A percentile compares a stretch with the other conserved stretches of the same genome.
phyloP scores from a whole-genome alignment of 92 coral and sea anemone genomes.

The Phenganax marumi region DNA sequence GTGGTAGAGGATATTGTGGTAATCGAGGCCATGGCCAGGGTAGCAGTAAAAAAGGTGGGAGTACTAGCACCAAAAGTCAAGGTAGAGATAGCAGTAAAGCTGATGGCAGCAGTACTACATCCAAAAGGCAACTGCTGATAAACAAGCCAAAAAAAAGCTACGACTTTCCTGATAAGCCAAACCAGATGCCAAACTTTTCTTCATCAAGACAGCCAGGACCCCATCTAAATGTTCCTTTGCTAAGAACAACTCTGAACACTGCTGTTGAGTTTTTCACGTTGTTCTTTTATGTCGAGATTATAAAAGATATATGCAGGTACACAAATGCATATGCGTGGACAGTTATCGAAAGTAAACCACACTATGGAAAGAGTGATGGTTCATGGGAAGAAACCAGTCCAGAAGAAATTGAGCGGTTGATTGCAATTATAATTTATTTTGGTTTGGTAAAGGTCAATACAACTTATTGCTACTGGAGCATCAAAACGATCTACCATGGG shows the following conservation, averaged over 20 bases:
- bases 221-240: neutral
- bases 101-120: constrained; percentile 36
- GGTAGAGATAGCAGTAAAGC: neutral
- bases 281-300: constrained; percentile 52
- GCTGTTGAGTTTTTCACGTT: constrained; percentile 62
- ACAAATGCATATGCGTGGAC: constrained; percentile 61
- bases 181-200: no score
- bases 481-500: constrained; percentile 50
- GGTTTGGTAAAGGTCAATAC: constrained; percentile 57
- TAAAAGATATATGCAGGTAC: constrained; percentile 43
- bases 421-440: constrained; percentile 55
- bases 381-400: constrained; percentile 65
- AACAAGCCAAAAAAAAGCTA: no score
- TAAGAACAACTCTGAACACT: constrained; percentile 50
- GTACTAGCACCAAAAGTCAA: constrained; percentile 28
- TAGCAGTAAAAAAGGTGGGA: constrained; percentile 23
- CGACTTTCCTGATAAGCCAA: neutral
- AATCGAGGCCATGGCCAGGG: no score
- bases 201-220: neutral
- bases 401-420: constrained; percentile 55
- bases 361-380: constrained; percentile 58
- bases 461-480: constrained; percentile 61
- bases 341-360: constrained; percentile 40
- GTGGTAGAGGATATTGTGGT: no score
- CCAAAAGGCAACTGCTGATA: no score